These are phyloP conservation scores for Nudaria mundana DNA, from an alignment of 2,888 invertebrate species.

Conservation along the genomic window DNA sequence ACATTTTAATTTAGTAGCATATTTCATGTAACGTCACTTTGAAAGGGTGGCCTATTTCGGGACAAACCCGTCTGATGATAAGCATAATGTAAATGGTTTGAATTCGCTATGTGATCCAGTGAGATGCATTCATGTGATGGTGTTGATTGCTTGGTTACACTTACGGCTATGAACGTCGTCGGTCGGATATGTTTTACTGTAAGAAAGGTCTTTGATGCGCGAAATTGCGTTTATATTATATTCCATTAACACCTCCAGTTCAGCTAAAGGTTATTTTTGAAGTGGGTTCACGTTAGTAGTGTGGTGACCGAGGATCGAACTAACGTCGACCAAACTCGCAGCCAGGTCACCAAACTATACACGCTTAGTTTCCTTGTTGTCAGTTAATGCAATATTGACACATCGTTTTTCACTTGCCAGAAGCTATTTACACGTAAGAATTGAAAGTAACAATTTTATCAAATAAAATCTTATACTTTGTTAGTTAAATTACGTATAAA, in stretches of 20 bases:
- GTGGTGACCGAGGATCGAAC: too few relatives aligned
- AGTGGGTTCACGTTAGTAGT: too few relatives aligned
- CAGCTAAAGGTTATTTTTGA: too few relatives aligned
- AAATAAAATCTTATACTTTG: too few relatives aligned
- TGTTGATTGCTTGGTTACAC: constrained; percentile 35
- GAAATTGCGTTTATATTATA: constrained; percentile 21
- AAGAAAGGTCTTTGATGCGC: constrained; percentile 16
- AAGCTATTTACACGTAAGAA: not conserved
- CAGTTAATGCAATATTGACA: constrained; percentile 8
- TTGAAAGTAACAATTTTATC: too few relatives aligned
- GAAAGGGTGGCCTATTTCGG: constrained; percentile 38
- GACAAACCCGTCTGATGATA: constrained; percentile 52
- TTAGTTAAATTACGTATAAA: too few relatives aligned
- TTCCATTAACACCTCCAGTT: too few relatives aligned
- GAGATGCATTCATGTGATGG: constrained; percentile 28
- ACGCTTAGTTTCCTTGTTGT: too few relatives aligned
- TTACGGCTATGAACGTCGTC: too few relatives aligned
- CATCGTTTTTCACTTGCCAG: not conserved
- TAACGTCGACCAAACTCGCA: too few relatives aligned
- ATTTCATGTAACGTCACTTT: constrained; percentile 25
- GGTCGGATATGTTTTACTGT: constrained; percentile 16
- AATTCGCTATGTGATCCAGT: constrained; percentile 51
- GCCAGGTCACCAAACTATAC: too few relatives aligned
- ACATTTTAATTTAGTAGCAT: constrained; percentile 26
- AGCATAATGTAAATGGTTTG: constrained; percentile 56